Evolutionary conservation across 2,797 vertebrate species (phyloP), one percentile per base, ranked within the genome.

Genomic region (Hippocampus kuda): DNA sequence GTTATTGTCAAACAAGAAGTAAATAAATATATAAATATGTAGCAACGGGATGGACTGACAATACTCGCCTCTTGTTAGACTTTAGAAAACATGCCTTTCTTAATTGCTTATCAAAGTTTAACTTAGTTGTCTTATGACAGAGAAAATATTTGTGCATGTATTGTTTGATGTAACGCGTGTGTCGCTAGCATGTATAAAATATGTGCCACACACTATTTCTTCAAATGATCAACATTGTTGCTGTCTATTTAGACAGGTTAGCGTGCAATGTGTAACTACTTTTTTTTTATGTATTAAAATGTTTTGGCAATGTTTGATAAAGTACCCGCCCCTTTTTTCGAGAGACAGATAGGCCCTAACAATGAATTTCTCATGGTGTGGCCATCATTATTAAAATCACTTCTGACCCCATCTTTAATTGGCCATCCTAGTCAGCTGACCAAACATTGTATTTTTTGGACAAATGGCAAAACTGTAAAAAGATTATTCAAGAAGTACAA

Each of bases 291-390:
- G 15, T 9, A 13, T 24, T 54, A 2, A 24, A n/a, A 56, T 1
- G 16, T 56, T 34, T n/a, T 12, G 38, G 22, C 11, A 12, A 20
- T 71, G 65, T 18, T 68, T 66, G 42, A 59, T 68, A 61, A 24
- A 42, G 75, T 82, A 79, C 83, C 77, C 82, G 87, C 86, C 82
- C 80, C 80, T 70, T 69, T 0, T 73, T 72, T 66, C 10, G 6
- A 66, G 51, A 74, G 69, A 65, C 86, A 89, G 85, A 89, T 86
- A 86, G 83, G 72, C 76, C 67, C 34, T 54, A 84, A 85, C 83
- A 87, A 88, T 88, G 81, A 68, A 65, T 69, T 68, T 70, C 70
- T 65, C 7, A 66, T 72, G 79, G 76, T 73, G 79, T 80, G 72
- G 71, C 73, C 69, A 69, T 70, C 44, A 75, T 78, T 72, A 75